A percentile compares a stretch with the other conserved stretches of the same genome.
Conservation (phyloP, 2,113 vertebrate species). For the Colaptes auratus region DNA sequence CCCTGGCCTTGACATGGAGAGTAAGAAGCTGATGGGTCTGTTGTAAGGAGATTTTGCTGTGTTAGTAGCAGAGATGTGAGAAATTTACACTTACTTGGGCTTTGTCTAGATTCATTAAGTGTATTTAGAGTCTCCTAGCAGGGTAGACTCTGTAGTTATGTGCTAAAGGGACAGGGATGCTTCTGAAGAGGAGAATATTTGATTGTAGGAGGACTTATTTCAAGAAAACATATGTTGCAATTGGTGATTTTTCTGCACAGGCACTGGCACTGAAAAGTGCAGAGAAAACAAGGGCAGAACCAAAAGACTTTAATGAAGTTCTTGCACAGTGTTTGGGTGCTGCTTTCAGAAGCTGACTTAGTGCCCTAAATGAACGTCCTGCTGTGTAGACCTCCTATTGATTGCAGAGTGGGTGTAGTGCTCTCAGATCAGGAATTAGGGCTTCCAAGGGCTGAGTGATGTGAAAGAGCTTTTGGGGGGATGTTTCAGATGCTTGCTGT, state of each 20-base stretch:
- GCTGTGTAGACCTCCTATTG: background rate
- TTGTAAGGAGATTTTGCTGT: background rate
- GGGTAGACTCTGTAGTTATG: background rate
- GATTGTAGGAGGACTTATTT: background rate
- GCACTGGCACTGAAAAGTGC: background rate
- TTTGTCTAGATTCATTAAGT: background rate
- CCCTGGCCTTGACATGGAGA: background rate
- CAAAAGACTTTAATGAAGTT: background rate
- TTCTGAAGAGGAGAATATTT: background rate
- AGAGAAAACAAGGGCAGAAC: background rate
- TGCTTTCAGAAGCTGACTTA: background rate
- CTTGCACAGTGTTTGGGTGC: rapidly evolving
- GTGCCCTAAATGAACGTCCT: background rate
- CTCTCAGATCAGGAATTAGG: background rate
- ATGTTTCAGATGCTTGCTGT: background rate
- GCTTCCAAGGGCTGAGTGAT: background rate
- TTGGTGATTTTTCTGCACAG: background rate
- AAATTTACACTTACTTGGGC: background rate
- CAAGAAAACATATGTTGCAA: background rate
- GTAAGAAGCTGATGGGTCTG: background rate
- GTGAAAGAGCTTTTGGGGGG: background rate
- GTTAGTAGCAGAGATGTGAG: background rate
- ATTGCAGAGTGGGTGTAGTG: background rate
- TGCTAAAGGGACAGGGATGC: background rate
- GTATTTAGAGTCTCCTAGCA: background rate